Evolutionary conservation across 2,888 invertebrate species (phyloP).

Genomic region (Hydraecia micacea): DNA sequence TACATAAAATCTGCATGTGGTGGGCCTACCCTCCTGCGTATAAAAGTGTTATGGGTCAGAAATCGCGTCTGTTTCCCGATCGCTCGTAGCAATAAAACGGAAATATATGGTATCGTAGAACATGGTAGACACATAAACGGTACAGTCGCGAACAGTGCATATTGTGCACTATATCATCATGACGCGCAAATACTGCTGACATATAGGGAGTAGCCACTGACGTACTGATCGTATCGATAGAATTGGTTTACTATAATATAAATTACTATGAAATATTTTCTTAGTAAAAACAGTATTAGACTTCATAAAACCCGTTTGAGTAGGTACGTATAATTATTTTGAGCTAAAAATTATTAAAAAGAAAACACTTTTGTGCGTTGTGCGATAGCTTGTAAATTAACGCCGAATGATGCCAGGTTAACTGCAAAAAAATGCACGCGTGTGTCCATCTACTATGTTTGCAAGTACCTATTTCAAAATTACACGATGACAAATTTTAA

Average conservation of each 20-base stretch:
- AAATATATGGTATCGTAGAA: conserved; percentile 58
- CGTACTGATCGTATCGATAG: conserved; percentile 51
- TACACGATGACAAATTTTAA: conserved; percentile 3
- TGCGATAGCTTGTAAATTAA: background rate
- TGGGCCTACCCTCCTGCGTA: background rate
- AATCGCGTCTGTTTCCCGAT: conserved; percentile 41
- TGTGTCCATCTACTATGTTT: background rate
- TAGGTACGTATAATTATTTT: background rate
- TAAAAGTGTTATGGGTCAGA: conserved; percentile 44
- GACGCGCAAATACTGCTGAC: conserved; percentile 75
- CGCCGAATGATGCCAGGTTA: background rate
- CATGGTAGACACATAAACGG: conserved; percentile 64
- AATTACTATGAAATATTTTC: background rate
- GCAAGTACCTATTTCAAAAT: conserved; percentile 4
- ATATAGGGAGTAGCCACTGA: conserved; percentile 58
- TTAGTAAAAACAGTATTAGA: too few relatives aligned
- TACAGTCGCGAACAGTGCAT: conserved; percentile 68
- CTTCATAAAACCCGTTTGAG: background rate
- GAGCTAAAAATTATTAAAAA: background rate
- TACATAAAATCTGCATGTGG: background rate
- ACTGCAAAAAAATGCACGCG: background rate
- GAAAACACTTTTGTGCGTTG: background rate
- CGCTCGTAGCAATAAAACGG: conserved; percentile 54
- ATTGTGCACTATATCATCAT: conserved; percentile 80
- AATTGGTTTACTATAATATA: conserved; percentile 10